phyloP scores from a whole-genome alignment of 2,888 invertebrate genomes.

The Bembecia ichneumoniformis region DNA sequence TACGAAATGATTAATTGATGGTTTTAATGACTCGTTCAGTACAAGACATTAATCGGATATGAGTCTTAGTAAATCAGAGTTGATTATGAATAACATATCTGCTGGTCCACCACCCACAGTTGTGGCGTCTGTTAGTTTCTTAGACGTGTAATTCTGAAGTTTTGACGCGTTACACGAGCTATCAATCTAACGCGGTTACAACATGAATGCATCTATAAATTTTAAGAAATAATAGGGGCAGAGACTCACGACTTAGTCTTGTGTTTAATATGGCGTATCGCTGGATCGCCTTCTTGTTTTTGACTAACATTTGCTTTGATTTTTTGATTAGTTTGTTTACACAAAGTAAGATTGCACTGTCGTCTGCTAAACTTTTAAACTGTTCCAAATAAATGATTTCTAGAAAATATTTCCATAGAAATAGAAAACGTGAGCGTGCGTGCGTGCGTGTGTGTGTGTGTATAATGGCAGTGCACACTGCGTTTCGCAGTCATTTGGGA shows the following conservation, averaged over 20 bases:
- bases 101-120: constrained; percentile 33
- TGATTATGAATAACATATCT: constrained; percentile 15
- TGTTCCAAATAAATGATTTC: too few species aligned
- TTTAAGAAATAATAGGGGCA: constrained; percentile 54
- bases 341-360: too few species aligned
- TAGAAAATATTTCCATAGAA: too few species aligned
- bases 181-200: constrained; percentile 56
- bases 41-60: constrained; percentile 23
- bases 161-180: constrained; percentile 49
- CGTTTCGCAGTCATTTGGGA: too few species aligned
- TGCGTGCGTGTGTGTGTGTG: too few species aligned
- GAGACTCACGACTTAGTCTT: constrained; percentile 40
- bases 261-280: constrained; percentile 18
- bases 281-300: neutral
- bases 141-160: constrained; percentile 17
- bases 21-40: constrained; percentile 45
- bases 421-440: too few species aligned
- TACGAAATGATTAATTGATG: constrained; percentile 46
- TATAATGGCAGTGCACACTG: too few species aligned
- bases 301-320: too few species aligned
- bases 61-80: constrained; percentile 24
- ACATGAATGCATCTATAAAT: constrained; percentile 47
- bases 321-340: too few species aligned
- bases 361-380: too few species aligned
- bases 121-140: constrained; percentile 17